phyloP scores from a whole-genome alignment of 2,113 vertebrate genomes.

The Pitta sordida region DNA sequence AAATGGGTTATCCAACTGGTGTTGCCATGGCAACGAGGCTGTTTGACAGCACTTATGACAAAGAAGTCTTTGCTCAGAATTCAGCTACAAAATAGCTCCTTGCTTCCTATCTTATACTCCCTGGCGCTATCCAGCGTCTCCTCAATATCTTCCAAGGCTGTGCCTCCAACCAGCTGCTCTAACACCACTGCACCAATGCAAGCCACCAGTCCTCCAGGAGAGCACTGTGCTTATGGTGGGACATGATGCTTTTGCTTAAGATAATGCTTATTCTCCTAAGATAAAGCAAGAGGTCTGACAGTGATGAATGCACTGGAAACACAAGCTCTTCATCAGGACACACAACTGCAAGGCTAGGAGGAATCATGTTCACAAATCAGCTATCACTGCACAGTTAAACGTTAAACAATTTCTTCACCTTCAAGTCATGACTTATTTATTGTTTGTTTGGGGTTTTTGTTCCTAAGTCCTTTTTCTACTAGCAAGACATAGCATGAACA shows the following conservation, averaged over 20 bases:
- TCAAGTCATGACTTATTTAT: not conserved
- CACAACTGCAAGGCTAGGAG: slow-evolving; percentile 70
- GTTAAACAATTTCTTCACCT: slow-evolving; percentile 41
- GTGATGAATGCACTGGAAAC: slow-evolving; percentile 49
- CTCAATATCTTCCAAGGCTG: not conserved
- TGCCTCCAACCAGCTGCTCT: not conserved
- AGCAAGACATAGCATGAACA: not conserved
- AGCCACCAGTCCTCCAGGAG: slow-evolving; percentile 16
- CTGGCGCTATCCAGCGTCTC: not conserved
- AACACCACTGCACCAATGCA: not conserved
- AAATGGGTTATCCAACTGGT: slow-evolving; percentile 74
- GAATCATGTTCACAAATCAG: slow-evolving; percentile 70
- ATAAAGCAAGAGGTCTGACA: slow-evolving; percentile 70
- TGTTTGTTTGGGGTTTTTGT: not conserved
- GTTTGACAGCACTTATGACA: slow-evolving; percentile 82
- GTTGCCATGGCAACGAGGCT: slow-evolving; percentile 79
- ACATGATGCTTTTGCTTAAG: slow-evolving; percentile 28
- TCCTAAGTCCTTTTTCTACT: not conserved
- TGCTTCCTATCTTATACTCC: slow-evolving; percentile 11
- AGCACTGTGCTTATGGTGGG: not conserved
- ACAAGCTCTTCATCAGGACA: slow-evolving; percentile 72
- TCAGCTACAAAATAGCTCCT: slow-evolving; percentile 75
- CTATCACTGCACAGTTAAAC: slow-evolving; percentile 27
- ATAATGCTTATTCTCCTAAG: slow-evolving; percentile 65
- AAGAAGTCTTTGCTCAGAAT: slow-evolving; percentile 77